Base-by-base conservation (phyloP, 2,113 vertebrate genomes). In the Sinocyclocheilus anophthalmus region DNA sequence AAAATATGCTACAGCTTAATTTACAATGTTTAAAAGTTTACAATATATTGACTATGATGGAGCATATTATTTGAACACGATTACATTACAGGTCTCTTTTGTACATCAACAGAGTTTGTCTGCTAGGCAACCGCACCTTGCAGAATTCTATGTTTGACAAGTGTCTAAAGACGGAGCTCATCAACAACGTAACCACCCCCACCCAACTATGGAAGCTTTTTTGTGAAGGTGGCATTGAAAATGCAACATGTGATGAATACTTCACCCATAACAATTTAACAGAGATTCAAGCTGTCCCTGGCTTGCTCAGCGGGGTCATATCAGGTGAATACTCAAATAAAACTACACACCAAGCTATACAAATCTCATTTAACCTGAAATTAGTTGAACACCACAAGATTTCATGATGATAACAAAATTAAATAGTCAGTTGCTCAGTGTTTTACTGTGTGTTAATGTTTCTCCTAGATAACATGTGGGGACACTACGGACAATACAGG, bases 381-480 rank as follows among this genome's bases (percentile, higher is more conserved):
- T 39, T 77, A 14, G 16, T 77, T 55, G 20, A 6, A 37, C 14
- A 37, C 5, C 26, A 37, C 50, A 26, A 12, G 8, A 78, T 57
- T 78, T 57, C 26, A 24, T 45, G 39, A 55, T 30, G 42, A 77
- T 53, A 33, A 33, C 14, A 30, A 26, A 55, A 12, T 78, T 12
- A 73, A 42, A 10, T 18, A 72, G 33, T 65, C 24, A 14, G 26
- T 79, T 13, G 37, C 18, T 79, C 30, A 13, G 18, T 79, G 30
- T 11, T 5, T 53, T 50, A 72, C 9, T 76, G 9, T 77, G 4
- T 84, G 16, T 79, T 18, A 88, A 11, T 86, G 18, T 82, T 8
- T 61, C 50, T 70, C 10, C 79, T 14, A 99, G 98, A 97, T 24
- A 99, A 99, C 89, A 87, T 98, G 61, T 99, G 98, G 97, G 94